Evolutionary conservation across 2,888 invertebrate species (phyloP), one percentile per base, ranked within the genome.

Genomic region (Bruchidius siliquastri): DNA sequence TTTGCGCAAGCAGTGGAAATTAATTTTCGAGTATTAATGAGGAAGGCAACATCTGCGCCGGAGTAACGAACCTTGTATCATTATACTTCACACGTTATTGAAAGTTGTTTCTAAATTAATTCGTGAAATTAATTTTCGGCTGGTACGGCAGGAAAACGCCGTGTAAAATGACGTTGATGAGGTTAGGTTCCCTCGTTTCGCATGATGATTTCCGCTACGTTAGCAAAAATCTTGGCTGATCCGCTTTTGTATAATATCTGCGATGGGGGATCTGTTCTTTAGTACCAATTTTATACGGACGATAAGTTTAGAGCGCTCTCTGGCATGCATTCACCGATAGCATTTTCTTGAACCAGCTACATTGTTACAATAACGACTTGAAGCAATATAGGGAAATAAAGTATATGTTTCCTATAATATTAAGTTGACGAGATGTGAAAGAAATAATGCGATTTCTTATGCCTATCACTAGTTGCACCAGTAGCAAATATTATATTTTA

Each of bases 41-140:
- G 74, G 71, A 74, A 68, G 22, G 74, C 71, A 73, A 69, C 74
- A 74, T 74, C 74, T 74, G 74, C 69, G 73, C 69, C 13, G 3
- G 72, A 74, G 73, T 74, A 72, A 74, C 71, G 73, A 74, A 74
- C 71, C 72, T 68, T 74, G 73, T 74, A 74, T 74, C 74, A 71
- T 74, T 73, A 71, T 71, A 76, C 70, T 72, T 72, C 73, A 73
- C 74, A 74, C 74, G 73, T 76, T 76, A 74, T 76, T 76, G 73
- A 74, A 76, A 76, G 74, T 74, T 72, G 73, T 73, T 74, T 73
- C 71, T 32, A 73, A 74, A 67, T 74, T 74, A 76, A 74, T 74
- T 74, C 72, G 21, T 69, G 71, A 76, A 74, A 72, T 74, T 32
- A 67, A 26, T 73, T 73, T 21, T 49, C 30, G 21, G 20, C 21